phyloP scores from a whole-genome alignment of 2,797 vertebrate species.

The Champsocephalus gunnari region DNA sequence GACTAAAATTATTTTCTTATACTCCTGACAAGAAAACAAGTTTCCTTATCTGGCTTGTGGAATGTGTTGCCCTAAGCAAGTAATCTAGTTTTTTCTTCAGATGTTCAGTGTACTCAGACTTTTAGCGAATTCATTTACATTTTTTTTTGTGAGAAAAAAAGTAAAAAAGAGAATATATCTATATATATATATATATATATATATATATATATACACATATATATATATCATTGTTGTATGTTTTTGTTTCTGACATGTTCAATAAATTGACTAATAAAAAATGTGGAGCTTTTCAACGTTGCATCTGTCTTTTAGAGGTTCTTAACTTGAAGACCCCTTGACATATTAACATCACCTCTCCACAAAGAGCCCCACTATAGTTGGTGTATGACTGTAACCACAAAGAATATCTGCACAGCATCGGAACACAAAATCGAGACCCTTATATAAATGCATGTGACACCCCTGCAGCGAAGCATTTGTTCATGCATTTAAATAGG shows the following conservation, averaged over 20 bases:
- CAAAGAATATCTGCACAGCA: slow-evolving; percentile 47
- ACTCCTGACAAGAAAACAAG: slow-evolving; percentile 49
- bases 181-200: no score
- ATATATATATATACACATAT: no score
- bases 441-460: slow-evolving; percentile 64
- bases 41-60: slow-evolving; percentile 61
- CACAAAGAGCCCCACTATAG: neutral
- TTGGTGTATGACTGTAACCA: slow-evolving; percentile 26
- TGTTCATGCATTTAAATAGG: slow-evolving; percentile 97
- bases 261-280: no score
- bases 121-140: slow-evolving; percentile 34
- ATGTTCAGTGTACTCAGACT: slow-evolving; percentile 18
- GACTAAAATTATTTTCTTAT: slow-evolving; percentile 38
- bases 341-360: slow-evolving; percentile 20
- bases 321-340: slow-evolving; percentile 24
- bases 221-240: no score
- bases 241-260: no score
- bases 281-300: slow-evolving; percentile 22
- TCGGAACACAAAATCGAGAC: slow-evolving; percentile 32
- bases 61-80: slow-evolving; percentile 43
- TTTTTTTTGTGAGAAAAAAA: no score
- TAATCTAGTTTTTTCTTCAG: slow-evolving; percentile 47
- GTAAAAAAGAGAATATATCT: no score
- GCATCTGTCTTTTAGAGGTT: slow-evolving; percentile 3
- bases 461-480: slow-evolving; percentile 87